A percentile compares a stretch with the other conserved stretches of the same genome.
Evolutionary conservation across 2,797 vertebrate species (phyloP).

Genomic region (Odontamblyopus lacepedii): DNA sequence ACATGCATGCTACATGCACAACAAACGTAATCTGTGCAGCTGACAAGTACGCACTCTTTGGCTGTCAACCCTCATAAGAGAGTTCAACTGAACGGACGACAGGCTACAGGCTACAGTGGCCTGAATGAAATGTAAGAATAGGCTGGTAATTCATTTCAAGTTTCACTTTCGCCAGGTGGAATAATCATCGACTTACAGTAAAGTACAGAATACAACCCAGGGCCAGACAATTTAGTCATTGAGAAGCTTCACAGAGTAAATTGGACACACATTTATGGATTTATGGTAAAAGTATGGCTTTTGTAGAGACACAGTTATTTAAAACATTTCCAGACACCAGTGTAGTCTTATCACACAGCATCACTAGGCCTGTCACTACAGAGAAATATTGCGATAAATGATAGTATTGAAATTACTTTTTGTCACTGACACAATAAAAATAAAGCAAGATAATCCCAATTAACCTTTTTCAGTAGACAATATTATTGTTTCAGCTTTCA

Average conservation of each 20-base stretch:
- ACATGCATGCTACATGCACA: conserved; percentile 55
- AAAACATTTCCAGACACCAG: background rate
- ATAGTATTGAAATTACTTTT: too few relatives aligned
- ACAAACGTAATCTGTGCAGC: conserved; percentile 71
- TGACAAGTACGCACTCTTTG: conserved; percentile 68
- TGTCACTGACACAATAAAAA: too few relatives aligned
- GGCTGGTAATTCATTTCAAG: conserved; percentile 63
- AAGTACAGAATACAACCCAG: conserved; percentile 46
- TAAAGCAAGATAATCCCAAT: too few relatives aligned
- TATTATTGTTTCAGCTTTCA: too few relatives aligned
- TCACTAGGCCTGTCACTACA: too few relatives aligned
- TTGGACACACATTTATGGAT: conserved; percentile 13
- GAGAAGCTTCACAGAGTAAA: conserved; percentile 28
- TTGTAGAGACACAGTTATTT: conserved; percentile 1
- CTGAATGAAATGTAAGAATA: conserved; percentile 64
- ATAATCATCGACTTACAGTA: conserved; percentile 40
- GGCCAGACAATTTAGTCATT: conserved; percentile 42
- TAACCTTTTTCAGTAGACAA: too few relatives aligned
- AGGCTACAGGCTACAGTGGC: conserved; percentile 52
- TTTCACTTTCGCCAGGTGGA: conserved; percentile 60
- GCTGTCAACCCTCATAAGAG: conserved; percentile 72
- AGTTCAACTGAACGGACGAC: conserved; percentile 61
- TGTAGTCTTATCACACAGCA: background rate
- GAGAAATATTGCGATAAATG: too few relatives aligned
- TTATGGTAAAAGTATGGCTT: background rate